phyloP scores from a whole-genome alignment of 2,113 vertebrate species.

The Chamaetylas fuelleborni region DNA sequence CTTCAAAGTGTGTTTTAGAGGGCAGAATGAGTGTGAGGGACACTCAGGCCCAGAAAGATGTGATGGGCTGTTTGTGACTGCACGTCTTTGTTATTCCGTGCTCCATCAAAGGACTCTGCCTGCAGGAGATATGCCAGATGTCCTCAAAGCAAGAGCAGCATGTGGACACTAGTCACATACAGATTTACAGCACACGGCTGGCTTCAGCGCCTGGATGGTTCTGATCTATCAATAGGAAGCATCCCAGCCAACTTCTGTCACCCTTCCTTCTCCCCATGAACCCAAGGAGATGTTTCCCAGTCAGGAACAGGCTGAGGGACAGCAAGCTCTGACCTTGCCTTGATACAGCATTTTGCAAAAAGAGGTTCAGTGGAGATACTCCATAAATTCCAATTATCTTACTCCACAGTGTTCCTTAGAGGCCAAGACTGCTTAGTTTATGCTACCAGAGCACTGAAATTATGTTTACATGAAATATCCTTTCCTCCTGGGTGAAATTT shows the following conservation, averaged over 20 bases:
- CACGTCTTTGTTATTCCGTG: neutral
- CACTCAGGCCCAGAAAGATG: neutral
- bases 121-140: neutral
- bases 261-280: neutral
- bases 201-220: neutral
- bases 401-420: neutral
- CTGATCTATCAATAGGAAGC: neutral
- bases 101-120: neutral
- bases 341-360: neutral
- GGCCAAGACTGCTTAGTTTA: neutral
- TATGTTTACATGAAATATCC: neutral
- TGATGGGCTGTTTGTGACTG: neutral
- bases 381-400: neutral
- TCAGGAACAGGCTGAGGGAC: neutral
- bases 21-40: neutral
- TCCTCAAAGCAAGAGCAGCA: neutral
- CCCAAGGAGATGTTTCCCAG: neutral
- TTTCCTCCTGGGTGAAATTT: neutral
- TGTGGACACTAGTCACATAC: neutral
- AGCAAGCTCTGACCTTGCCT: neutral
- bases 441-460: neutral
- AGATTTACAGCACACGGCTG: neutral
- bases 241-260: neutral
- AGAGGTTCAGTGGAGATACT: neutral
- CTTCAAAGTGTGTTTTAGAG: neutral